phyloP scores from a whole-genome alignment of 2,888 invertebrate genomes.

The Ennomos quercinarius region DNA sequence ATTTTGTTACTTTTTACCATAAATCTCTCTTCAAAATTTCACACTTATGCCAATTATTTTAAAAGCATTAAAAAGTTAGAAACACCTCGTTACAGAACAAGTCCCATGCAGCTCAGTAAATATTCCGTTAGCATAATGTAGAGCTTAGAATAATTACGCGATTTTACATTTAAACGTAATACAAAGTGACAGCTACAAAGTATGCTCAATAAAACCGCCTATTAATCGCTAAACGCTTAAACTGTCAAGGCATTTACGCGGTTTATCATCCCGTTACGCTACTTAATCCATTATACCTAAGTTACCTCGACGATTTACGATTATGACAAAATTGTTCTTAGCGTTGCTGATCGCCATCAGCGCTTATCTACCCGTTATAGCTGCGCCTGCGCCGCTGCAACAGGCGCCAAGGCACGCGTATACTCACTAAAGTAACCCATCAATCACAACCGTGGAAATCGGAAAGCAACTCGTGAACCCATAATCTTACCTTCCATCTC shows the following conservation, averaged over 20 bases:
- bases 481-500: constrained; percentile 54
- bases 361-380: constrained; percentile 31
- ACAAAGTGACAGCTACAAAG: constrained; percentile 15
- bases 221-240: constrained; percentile 38
- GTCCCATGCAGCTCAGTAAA: background rate
- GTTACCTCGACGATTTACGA: constrained; percentile 49
- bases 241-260: constrained; percentile 40
- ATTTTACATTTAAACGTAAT: constrained; percentile 12
- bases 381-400: constrained; percentile 8
- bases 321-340: constrained; percentile 52
- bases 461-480: constrained; percentile 47
- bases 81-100: no score
- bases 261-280: constrained; percentile 41
- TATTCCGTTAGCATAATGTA: constrained; percentile 1
- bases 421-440: constrained; percentile 33
- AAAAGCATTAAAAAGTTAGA: no score
- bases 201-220: constrained; percentile 34
- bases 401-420: constrained; percentile 29
- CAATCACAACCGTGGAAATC: constrained; percentile 49
- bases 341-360: constrained; percentile 32
- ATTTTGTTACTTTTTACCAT: no score
- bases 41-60: no score
- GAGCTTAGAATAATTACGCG: constrained; percentile 8
- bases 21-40: no score
- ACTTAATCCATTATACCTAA: constrained; percentile 42